Percentiles rank a stretch among this genome's conserved stretches.
These are phyloP conservation scores for Pteropus alecto DNA, from an alignment of 2,113 vertebrate genomes.

Conservation along the genomic window DNA sequence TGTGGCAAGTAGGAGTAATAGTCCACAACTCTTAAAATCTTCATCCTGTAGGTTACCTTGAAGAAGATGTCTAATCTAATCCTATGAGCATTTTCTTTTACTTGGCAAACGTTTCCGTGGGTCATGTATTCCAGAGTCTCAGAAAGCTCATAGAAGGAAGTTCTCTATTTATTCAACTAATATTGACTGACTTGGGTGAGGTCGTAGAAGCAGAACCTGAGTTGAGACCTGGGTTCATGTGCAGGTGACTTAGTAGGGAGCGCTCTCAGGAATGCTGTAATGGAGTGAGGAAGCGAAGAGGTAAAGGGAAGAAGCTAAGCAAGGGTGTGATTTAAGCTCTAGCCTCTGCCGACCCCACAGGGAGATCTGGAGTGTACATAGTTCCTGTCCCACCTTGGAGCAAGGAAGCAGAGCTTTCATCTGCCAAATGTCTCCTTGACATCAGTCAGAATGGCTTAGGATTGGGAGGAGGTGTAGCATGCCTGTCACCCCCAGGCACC, in stretches of 20 bases:
- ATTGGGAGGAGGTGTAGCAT: fast-evolving
- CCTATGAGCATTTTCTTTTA: not conserved
- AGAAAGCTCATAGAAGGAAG: not conserved
- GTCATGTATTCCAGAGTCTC: not conserved
- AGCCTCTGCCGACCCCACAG: not conserved
- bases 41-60: not conserved
- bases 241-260: not conserved
- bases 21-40: not conserved
- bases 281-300: not conserved
- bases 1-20: not conserved
- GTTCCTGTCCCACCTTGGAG: not conserved
- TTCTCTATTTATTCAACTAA: not conserved
- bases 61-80: not conserved
- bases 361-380: not conserved
- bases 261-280: not conserved
- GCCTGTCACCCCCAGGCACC: not conserved
- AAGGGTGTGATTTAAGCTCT: not conserved
- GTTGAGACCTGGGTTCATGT: not conserved
- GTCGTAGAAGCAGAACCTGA: not conserved
- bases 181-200: not conserved
- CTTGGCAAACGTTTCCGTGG: not conserved
- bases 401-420: not conserved
- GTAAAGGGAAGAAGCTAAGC: not conserved
- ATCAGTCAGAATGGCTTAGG: not conserved
- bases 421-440: not conserved